Conservation (phyloP, 2,113 vertebrate genomes). For the Gambusia holbrooki region DNA sequence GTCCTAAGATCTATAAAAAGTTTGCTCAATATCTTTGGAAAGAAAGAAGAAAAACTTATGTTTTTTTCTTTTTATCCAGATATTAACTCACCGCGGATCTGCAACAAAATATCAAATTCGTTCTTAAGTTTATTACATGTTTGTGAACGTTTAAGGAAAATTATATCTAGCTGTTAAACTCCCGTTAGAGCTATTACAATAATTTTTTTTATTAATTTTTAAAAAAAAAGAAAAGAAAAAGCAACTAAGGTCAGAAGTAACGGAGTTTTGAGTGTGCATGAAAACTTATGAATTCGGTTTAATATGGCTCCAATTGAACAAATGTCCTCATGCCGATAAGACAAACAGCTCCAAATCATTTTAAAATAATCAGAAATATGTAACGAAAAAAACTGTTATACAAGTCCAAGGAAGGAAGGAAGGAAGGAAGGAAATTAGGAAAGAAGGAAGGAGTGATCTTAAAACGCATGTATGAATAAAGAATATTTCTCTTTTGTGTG, state of each 20-base stretch:
- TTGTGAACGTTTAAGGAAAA: neutral
- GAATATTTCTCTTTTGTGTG: constrained; percentile 31
- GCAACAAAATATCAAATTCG: neutral
- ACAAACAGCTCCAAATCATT: neutral
- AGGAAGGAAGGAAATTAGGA: neutral
- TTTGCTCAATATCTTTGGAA: neutral
- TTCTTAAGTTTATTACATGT: neutral
- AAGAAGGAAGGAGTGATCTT: neutral
- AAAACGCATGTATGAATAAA: constrained; percentile 67
- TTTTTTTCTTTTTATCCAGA: neutral
- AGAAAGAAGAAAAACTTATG: no score
- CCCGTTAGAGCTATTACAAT: neutral
- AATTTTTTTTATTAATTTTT: neutral
- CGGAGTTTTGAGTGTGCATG: neutral
- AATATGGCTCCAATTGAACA: neutral
- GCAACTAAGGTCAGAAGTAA: neutral
- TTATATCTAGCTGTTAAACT: neutral
- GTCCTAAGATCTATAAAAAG: neutral
- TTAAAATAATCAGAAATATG: neutral
- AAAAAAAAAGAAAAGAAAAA: no score
- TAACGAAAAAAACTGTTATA: neutral
- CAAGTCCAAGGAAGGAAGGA: neutral
- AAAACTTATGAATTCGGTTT: neutral
- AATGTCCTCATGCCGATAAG: neutral
- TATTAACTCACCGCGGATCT: neutral